Conservation (phyloP, 2,888 invertebrate genomes). For the Deilephila porcellus region DNA sequence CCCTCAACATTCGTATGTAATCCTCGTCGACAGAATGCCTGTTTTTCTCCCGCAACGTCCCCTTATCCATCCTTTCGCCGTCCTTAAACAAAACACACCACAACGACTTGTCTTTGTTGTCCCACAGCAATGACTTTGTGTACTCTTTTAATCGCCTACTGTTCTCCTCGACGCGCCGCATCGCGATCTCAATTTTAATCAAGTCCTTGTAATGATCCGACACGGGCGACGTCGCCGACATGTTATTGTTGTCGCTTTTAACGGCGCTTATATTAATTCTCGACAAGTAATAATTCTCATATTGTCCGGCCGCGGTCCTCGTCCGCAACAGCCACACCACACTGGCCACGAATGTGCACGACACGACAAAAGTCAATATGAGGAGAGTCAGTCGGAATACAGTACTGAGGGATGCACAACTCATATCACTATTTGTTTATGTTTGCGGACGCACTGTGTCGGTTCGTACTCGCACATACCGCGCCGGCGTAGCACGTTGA, state of each 20-base stretch:
- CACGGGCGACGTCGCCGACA: constrained; percentile 63
- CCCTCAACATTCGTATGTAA: constrained; percentile 70
- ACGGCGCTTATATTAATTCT: constrained; percentile 81
- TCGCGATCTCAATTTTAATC: constrained; percentile 82
- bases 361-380: constrained; percentile 75
- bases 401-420: constrained; percentile 77
- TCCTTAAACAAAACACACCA: constrained; percentile 83
- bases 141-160: constrained; percentile 81
- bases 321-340: constrained; percentile 79
- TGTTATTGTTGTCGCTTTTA: constrained; percentile 65
- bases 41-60: constrained; percentile 56
- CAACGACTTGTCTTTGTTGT: constrained; percentile 81
- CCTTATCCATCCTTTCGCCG: constrained; percentile 66
- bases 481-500: constrained; percentile 65
- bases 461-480: constrained; percentile 73
- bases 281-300: constrained; percentile 84
- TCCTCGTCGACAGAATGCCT: constrained; percentile 69
- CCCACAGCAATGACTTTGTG: constrained; percentile 80
- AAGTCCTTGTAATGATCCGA: constrained; percentile 81
- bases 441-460: constrained; percentile 69
- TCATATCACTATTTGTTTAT: constrained; percentile 84
- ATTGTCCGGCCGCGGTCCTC: constrained; percentile 69
- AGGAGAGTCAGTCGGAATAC: constrained; percentile 78
- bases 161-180: constrained; percentile 81
- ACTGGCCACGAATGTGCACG: constrained; percentile 78